Percentiles rank a stretch among this genome's conserved stretches.
These are phyloP conservation scores for Anarhynchus alexandrinus DNA, from an alignment of 2,113 vertebrate species.

Conservation along the genomic window DNA sequence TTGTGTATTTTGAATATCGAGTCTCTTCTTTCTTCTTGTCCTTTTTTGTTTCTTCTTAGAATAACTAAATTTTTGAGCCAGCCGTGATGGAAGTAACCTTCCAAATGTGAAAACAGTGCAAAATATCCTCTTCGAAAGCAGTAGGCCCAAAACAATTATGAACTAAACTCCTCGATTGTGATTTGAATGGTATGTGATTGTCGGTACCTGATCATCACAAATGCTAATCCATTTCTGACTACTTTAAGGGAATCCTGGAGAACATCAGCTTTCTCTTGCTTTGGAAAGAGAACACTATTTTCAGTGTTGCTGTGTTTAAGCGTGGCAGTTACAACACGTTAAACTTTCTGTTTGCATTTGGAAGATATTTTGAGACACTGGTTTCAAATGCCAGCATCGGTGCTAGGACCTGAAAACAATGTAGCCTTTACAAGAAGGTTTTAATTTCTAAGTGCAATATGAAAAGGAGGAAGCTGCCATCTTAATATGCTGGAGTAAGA, in stretches of 20 bases:
- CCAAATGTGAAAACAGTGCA: not conserved
- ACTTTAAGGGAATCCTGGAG: not conserved
- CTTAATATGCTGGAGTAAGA: not conserved
- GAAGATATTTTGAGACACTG: not conserved
- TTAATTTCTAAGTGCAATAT: slow-evolving; percentile 54
- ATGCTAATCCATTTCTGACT: not conserved
- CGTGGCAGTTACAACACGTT: not conserved
- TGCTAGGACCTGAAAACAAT: slow-evolving; percentile 24
- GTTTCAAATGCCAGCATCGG: not conserved
- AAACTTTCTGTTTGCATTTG: slow-evolving; percentile 23
- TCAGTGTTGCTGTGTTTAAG: not conserved
- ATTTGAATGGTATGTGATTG: not conserved
- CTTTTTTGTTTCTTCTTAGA: not conserved
- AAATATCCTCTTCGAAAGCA: not conserved
- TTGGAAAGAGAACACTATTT: not conserved
- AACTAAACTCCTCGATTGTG: not conserved
- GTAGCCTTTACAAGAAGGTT: not conserved
- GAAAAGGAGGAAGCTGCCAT: slow-evolving; percentile 27
- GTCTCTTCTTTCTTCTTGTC: not conserved
- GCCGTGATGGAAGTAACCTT: not conserved
- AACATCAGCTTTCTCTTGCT: not conserved
- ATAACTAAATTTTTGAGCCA: not conserved
- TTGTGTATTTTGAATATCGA: not conserved
- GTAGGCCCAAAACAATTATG: not conserved
- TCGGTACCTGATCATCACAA: not conserved